A percentile compares a stretch with the other conserved stretches of the same genome.
Evolutionary conservation across 2,113 vertebrate genomes (phyloP).

Genomic region (Rynchops niger): DNA sequence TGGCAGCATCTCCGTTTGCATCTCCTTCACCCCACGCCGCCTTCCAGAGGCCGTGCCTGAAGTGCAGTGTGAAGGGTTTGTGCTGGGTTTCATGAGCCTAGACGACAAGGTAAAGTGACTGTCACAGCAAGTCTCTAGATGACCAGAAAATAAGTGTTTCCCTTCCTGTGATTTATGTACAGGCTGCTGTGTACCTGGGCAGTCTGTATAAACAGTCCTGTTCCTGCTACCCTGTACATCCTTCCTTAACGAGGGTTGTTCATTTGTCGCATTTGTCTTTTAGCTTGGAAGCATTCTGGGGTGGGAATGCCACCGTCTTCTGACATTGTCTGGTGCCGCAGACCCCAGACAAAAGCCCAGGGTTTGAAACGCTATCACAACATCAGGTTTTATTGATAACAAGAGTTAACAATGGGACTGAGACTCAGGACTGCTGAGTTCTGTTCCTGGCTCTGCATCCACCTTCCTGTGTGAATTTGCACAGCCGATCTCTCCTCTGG

Average conservation of each 20-base stretch:
- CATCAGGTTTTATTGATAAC: slow-evolving; percentile 3
- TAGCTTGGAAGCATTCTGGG: neutral
- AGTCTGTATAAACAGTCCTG: neutral
- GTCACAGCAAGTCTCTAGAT: neutral
- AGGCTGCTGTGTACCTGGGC: neutral
- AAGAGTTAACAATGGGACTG: neutral
- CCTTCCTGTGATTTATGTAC: neutral
- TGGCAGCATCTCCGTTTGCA: slow-evolving; percentile 73
- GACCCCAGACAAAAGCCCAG: neutral
- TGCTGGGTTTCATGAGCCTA: slow-evolving; percentile 87
- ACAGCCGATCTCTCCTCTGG: neutral
- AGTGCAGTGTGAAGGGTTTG: slow-evolving; percentile 71
- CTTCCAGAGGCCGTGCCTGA: slow-evolving; percentile 60
- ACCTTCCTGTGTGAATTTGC: slow-evolving; percentile 17
- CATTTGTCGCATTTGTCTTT: neutral
- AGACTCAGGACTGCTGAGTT: slow-evolving; percentile 6
- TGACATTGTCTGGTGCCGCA: neutral
- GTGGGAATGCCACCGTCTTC: neutral
- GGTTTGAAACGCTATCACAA: neutral
- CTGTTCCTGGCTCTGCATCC: slow-evolving; percentile 17
- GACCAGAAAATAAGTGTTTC: neutral
- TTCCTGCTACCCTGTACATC: neutral
- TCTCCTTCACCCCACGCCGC: slow-evolving; percentile 85
- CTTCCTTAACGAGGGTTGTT: neutral
- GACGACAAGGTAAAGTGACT: slow-evolving; percentile 78